Evolutionary conservation across 2,888 invertebrate species (phyloP), one percentile per base, ranked within the genome.

Genomic region (Philopedon plagiatum): DNA sequence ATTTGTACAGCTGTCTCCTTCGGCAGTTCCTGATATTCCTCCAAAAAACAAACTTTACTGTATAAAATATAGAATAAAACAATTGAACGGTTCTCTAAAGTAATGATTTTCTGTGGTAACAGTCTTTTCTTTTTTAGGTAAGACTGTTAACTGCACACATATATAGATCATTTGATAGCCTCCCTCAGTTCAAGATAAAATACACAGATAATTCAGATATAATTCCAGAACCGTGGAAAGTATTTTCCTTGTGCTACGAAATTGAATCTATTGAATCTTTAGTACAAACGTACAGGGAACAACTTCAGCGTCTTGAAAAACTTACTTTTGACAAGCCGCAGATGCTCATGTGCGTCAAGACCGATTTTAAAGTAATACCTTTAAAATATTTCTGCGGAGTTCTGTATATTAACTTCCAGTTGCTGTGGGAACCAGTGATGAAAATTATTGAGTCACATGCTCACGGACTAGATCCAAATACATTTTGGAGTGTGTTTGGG

Each of bases 401-500:
- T 71, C 86, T 97, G 57, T 94, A 94, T 83, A 88, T 94, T 18
- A 97, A 97, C 83, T 97, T 98, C 80, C 93, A 94, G 78, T 86
- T 96, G 11, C 83, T 98, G 0, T 98, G 98, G 98, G 92, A 94
- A 74, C 95, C 97, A 0, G 88, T 94, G 0, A 87, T 89, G 13
- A 90, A 93, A 80, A 87, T 96, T 41, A 90, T 98, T 54, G 89
- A 91, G 1, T 89, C 92, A 0, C 94, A 93, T 82, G 94, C 94
- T 0, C 88, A 88, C 79, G 88, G 89, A 0, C 83, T 92, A 80
- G 81, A 87, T 0, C 80, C 85, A 0, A 85, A 89, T n/a, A 86
- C 88, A 23, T 95, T 95, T 85, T 96, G 95, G 95, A 85, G 87
- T 0, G 86, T 91, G 39, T 95, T 92, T 79, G 86, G 89, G 32